These are phyloP conservation scores for Microtus pennsylvanicus DNA, from an alignment of 2,113 vertebrate genomes.

Conservation along the genomic window DNA sequence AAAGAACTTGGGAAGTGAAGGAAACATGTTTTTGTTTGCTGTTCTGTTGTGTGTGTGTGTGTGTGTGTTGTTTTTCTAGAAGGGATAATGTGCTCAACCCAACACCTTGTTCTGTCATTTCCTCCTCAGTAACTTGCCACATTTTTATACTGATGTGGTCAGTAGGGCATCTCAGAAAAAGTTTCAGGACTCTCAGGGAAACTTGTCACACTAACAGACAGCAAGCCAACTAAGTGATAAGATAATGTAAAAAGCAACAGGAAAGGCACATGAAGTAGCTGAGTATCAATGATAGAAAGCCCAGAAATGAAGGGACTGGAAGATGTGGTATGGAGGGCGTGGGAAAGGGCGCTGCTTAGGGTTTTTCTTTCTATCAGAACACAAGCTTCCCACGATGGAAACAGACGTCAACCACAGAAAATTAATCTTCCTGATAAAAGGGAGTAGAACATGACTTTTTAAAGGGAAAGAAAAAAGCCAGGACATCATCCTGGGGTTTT, in stretches of 20 bases:
- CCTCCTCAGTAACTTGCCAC: slow-evolving; percentile 68
- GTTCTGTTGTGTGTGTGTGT: neutral
- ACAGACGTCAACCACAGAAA: slow-evolving; percentile 46
- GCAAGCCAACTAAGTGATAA: slow-evolving; percentile 87
- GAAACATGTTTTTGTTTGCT: slow-evolving; percentile 20
- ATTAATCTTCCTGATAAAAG: neutral
- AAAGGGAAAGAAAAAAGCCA: slow-evolving; percentile 43
- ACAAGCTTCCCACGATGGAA: slow-evolving; percentile 66
- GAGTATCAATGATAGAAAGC: slow-evolving; percentile 81
- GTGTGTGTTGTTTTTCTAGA: neutral
- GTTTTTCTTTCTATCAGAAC: slow-evolving; percentile 68
- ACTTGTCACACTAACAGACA: slow-evolving; percentile 81
- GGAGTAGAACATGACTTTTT: neutral
- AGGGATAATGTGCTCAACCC: neutral
- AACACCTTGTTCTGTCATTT: slow-evolving; percentile 59
- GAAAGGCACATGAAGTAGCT: slow-evolving; percentile 82
- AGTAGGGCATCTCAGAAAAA: slow-evolving; percentile 83
- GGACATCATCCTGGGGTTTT: neutral
- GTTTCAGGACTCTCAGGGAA: slow-evolving; percentile 82
- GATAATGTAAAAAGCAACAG: slow-evolving; percentile 86
- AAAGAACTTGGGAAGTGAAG: neutral
- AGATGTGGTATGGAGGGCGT: slow-evolving; percentile 55
- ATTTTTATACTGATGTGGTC: slow-evolving; percentile 81
- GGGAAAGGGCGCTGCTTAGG: slow-evolving; percentile 74
- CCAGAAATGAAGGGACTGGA: slow-evolving; percentile 68